Percentiles rank a stretch among this genome's conserved stretches.
These are phyloP conservation scores for Acleris sparsana DNA, from an alignment of 2,888 invertebrate genomes.

Conservation along the genomic window DNA sequence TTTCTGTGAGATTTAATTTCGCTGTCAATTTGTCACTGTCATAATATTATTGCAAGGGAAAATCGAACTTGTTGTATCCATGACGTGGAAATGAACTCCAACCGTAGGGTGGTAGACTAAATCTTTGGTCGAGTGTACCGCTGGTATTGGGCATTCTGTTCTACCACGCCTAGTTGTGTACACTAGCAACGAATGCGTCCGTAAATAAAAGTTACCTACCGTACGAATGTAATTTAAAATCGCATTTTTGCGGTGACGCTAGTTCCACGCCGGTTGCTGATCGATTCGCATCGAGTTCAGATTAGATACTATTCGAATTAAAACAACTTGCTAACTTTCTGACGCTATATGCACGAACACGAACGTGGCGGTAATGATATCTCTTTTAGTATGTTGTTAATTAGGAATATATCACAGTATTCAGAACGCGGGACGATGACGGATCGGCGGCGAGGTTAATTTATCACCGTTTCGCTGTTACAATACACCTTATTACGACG, in stretches of 20 bases:
- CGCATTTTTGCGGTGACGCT: neutral
- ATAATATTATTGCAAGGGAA: no score
- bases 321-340: neutral
- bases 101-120: no score
- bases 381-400: constrained; percentile 20
- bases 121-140: no score
- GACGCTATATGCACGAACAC: neutral
- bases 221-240: no score
- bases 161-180: no score
- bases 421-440: constrained; percentile 15
- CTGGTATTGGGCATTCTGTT: no score
- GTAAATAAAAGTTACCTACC: no score
- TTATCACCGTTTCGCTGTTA: constrained; percentile 10
- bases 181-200: no score
- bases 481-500: constrained; percentile 9
- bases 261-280: neutral
- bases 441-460: constrained; percentile 15
- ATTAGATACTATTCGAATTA: constrained; percentile 2
- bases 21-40: no score
- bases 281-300: constrained; percentile 1
- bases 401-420: constrained; percentile 23
- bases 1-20: no score
- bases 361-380: constrained; percentile 16
- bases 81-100: no score
- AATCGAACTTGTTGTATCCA: no score